Conservation (phyloP, 2,113 vertebrate species). For the Vicugna pacos region DNA sequence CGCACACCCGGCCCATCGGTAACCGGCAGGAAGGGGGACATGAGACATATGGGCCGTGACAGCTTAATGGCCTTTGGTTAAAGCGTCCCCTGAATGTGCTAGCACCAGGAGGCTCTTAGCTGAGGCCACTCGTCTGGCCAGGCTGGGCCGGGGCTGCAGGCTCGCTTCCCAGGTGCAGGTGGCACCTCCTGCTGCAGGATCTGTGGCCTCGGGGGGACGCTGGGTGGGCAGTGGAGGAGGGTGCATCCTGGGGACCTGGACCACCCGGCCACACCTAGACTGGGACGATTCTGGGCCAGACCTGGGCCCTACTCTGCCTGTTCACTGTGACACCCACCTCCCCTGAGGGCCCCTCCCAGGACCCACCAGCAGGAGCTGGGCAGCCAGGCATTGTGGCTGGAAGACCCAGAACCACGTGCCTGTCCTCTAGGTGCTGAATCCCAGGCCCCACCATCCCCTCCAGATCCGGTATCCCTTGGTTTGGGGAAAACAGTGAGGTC, state of each 20-base stretch:
- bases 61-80: conserved; percentile 43
- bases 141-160: background rate
- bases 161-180: background rate
- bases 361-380: background rate
- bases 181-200: background rate
- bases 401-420: background rate
- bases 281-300: background rate
- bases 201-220: background rate
- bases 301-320: background rate
- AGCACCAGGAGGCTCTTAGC: background rate
- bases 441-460: background rate
- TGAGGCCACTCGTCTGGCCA: rapidly evolving
- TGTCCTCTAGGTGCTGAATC: rapidly evolving
- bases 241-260: rapidly evolving
- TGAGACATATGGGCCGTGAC: background rate
- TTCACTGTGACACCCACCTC: rapidly evolving
- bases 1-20: background rate
- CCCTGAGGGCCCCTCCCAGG: background rate
- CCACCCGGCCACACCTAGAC: background rate
- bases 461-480: too few relatives aligned
- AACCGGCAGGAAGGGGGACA: background rate
- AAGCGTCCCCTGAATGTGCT: background rate
- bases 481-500: background rate
- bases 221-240: background rate
- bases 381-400: too few relatives aligned